phyloP scores from a whole-genome alignment of 1,140 invertebrate species.

The Neomicropteryx cornuta region DNA sequence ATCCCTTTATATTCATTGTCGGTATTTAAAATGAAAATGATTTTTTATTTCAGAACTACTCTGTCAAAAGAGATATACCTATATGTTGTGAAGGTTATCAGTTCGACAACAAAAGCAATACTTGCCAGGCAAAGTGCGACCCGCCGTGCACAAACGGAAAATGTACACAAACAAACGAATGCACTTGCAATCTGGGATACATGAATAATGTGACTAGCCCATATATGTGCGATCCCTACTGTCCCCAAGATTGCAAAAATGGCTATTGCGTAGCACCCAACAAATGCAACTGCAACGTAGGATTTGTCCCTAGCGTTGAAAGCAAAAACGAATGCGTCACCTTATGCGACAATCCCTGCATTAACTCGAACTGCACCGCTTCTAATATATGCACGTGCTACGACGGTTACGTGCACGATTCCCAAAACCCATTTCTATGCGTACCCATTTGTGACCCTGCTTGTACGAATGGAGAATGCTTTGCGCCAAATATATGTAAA shows the following conservation, averaged over 20 bases:
- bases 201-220: slow-evolving; percentile 25
- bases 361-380: slow-evolving; percentile 31
- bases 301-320: slow-evolving; percentile 24
- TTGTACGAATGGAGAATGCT: slow-evolving; percentile 29
- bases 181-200: slow-evolving; percentile 24
- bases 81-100: slow-evolving; percentile 24
- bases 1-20: too few species aligned
- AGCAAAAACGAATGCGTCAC: slow-evolving; percentile 24
- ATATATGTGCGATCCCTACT: slow-evolving; percentile 33
- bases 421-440: slow-evolving; percentile 31
- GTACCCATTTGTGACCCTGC: slow-evolving; percentile 24
- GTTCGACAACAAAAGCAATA: slow-evolving; percentile 19
- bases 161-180: slow-evolving; percentile 25
- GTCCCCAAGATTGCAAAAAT: slow-evolving; percentile 37
- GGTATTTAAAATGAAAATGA: too few species aligned
- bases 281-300: slow-evolving; percentile 32
- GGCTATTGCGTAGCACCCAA: slow-evolving; percentile 43
- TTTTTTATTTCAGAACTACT: slow-evolving; percentile 18
- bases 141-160: slow-evolving; percentile 30
- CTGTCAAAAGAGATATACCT: slow-evolving; percentile 15
- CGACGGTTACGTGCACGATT: slow-evolving; percentile 18
- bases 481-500: slow-evolving; percentile 28
- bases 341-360: slow-evolving; percentile 28
- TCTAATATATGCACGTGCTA: slow-evolving; percentile 18
- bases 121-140: slow-evolving; percentile 35